Evolutionary conservation across 2,113 vertebrate genomes (phyloP).

Genomic region (Parus major): DNA sequence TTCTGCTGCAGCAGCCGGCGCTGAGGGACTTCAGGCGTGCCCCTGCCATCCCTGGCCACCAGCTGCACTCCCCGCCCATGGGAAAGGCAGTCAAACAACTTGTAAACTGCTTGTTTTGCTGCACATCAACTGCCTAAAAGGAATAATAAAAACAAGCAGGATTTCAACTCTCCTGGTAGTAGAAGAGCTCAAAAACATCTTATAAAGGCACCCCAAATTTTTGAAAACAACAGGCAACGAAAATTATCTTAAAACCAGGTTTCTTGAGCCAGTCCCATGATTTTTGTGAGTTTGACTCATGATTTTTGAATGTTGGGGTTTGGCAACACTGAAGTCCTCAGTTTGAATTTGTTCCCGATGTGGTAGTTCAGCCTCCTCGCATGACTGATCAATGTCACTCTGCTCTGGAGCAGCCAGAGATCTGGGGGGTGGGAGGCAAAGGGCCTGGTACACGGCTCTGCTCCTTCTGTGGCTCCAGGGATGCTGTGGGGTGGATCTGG

Average conservation of each 20-base stretch:
- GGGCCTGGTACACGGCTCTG: background rate
- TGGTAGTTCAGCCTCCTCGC: background rate
- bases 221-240: background rate
- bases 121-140: background rate
- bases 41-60: background rate
- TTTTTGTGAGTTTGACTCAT: conserved; percentile 37
- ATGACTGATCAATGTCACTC: background rate
- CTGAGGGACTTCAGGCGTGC: rapidly evolving
- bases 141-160: background rate
- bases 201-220: background rate
- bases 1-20: rapidly evolving
- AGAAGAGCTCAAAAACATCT: background rate
- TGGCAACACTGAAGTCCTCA: background rate
- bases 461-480: rapidly evolving
- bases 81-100: background rate
- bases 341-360: conserved; percentile 2
- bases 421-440: background rate
- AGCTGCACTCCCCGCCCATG: background rate
- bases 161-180: background rate
- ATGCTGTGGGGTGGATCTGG: background rate
- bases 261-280: background rate
- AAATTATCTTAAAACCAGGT: background rate
- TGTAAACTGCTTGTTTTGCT: background rate
- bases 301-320: conserved; percentile 37
- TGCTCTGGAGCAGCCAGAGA: background rate